Base-by-base conservation (phyloP, 2,113 vertebrate species). In the Choloepus hoffmanni region DNA sequence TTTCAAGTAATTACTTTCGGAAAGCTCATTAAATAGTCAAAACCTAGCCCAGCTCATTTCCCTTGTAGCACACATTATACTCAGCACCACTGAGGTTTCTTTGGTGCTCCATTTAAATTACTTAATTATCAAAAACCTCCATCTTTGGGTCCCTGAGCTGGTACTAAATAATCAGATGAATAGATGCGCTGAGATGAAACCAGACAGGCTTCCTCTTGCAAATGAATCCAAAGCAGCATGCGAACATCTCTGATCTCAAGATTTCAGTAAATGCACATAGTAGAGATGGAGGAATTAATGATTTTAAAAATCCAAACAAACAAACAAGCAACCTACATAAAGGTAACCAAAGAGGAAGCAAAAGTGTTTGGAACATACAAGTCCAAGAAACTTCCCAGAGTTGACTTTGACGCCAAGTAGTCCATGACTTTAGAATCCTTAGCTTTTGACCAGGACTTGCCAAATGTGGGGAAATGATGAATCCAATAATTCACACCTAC, bases 1-100 rank as follows among this genome's bases (percentile, higher is more conserved):
- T 96, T 96, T 96, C 96, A 94, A 97, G 94, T 96, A 97, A 97
- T 97, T 96, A 96, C 85, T 96, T 97, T 94, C 83, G 23, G 74
- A 94, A 97, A 93, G 92, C 96, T 97, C 95, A 97, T 97, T 97
- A 98, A 96, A 92, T 82, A 95, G 97, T 96, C 93, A 73, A 94
- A 96, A 96, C 83, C 83, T 74, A 74, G 86, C 89, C 79, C 67
- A 85, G 93, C 93, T 96, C 91, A 83, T 92, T 92, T 76, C 65
- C 68, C 72, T 55, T 19, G 76, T 45, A 86, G 72, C 96, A 91
- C 85, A 93, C 50, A 85, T 85, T 70, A 88, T 4, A 63, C 70
- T 73, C 13, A 48, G 63, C 67, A 94, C 97, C 16, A 0, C 79
- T 36, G 96, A 95, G 97, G 93, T 89, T 96, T 96, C 95, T 93